phyloP scores from a whole-genome alignment of 2,113 vertebrate species.

The Albula glossodonta region DNA sequence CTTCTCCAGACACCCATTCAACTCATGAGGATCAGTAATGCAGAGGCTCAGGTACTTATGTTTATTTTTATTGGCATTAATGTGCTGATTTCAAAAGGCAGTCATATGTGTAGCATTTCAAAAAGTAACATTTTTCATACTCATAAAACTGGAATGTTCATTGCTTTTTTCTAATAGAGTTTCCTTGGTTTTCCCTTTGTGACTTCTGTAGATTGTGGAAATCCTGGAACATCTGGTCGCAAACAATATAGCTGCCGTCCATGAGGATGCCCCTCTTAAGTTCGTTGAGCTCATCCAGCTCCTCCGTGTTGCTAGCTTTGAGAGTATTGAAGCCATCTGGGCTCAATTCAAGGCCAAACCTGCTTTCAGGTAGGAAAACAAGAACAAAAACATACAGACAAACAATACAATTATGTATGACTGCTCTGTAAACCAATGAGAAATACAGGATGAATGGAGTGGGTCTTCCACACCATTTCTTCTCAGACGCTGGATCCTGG shows the following conservation, averaged over 20 bases:
- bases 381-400: neutral
- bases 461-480: neutral
- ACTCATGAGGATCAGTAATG: conserved; percentile 64
- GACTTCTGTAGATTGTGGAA: conserved; percentile 62
- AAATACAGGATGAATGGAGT: neutral
- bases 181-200: neutral
- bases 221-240: conserved; percentile 68
- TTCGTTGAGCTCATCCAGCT: conserved; percentile 75
- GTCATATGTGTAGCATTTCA: no score
- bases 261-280: conserved; percentile 69
- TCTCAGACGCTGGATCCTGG: conserved; percentile 72
- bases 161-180: neutral
- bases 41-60: conserved; percentile 59
- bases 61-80: neutral
- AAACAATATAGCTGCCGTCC: conserved; percentile 64
- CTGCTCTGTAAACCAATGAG: neutral
- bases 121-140: neutral
- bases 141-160: neutral
- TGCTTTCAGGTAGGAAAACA: conserved; percentile 53
- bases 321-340: conserved; percentile 63
- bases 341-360: conserved; percentile 48
- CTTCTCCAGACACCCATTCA: conserved; percentile 70
- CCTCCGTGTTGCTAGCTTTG: conserved; percentile 45
- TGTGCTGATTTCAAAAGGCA: neutral
- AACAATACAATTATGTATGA: neutral